Conservation (phyloP, 53 echinoderm and acorn worm genomes). For the Echinometra lucunter region DNA sequence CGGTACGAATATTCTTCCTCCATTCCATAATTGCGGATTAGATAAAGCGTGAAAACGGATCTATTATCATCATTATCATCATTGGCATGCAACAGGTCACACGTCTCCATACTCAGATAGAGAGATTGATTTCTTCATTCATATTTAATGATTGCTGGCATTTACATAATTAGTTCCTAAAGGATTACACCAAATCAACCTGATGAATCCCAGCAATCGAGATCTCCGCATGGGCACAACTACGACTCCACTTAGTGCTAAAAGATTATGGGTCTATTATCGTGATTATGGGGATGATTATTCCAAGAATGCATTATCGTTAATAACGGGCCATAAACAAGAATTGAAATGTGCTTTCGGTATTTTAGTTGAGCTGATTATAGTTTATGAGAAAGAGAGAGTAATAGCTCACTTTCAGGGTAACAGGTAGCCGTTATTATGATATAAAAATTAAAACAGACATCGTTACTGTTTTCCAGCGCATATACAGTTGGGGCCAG, state of each 20-base stretch:
- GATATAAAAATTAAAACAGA: too few species aligned
- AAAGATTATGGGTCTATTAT: background rate
- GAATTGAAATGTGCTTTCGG: too few species aligned
- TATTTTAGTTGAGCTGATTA: background rate
- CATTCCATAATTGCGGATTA: background rate
- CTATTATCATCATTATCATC: background rate
- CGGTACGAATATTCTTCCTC: background rate
- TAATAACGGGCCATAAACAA: too few species aligned
- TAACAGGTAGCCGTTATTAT: background rate
- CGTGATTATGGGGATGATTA: too few species aligned
- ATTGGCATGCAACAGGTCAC: background rate
- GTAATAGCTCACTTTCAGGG: background rate
- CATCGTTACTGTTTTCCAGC: too few species aligned
- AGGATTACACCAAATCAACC: background rate
- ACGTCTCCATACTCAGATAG: background rate
- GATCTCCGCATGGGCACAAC: background rate
- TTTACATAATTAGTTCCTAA: background rate
- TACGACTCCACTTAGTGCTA: background rate
- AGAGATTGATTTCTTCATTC: background rate
- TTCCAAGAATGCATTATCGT: background rate
- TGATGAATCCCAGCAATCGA: background rate
- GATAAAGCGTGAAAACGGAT: constrained; percentile 3
- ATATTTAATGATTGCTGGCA: background rate
- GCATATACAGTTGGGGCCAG: too few species aligned
- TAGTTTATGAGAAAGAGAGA: background rate